Base-by-base conservation (phyloP, 1,140 invertebrate genomes). In the Hesperophylax magnus region DNA sequence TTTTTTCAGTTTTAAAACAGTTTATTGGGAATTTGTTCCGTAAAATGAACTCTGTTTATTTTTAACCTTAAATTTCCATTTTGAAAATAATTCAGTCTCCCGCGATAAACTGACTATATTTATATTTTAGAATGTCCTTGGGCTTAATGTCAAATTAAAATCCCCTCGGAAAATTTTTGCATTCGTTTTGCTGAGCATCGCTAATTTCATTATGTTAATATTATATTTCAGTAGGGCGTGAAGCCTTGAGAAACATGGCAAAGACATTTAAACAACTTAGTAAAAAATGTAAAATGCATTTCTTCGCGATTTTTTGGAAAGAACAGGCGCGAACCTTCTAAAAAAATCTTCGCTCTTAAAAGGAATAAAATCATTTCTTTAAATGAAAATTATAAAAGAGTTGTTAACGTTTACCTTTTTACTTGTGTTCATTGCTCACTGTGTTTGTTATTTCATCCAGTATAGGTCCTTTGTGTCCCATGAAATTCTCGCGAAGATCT, bases 61-160 rank as follows among this genome's bases (percentile, higher is more conserved):
- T 39, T 9, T 4, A 39, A 39, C 56, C 56, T 60, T 61, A 61
- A 61, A 61, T 61, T 61, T 20, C 1, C 20, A 47, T 0, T 3
- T 11, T 47, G 8, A n/a, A 34, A 15, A 1, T 65, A n/a, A 67
- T 11, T 67, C 63, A 65, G 20, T 20, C 17, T 67, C 17, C 60
- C 31, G 3, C 7, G 24, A 17, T 31, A 67, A 67, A 9, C 63
- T n/a, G 22, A 15, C 22, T 31, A 22, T 67, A 67, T 31, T 22
- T 67, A 34, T 67, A 67, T 31, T 27, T 17, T n/a, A n/a, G 7
- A n/a, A 27, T 34, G 63, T 67, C 69, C 47, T 72, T 15, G n/a
- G 69, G 34, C 69, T 72, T 52, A 72, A 72, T 72, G 69, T 72
- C 69, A 72, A 72, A 72, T 72, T 72, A 47, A 72, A 72, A 72